These are phyloP conservation scores for Bicyclus anynana DNA, from an alignment of 1,140 invertebrate genomes.

Conservation along the genomic window DNA sequence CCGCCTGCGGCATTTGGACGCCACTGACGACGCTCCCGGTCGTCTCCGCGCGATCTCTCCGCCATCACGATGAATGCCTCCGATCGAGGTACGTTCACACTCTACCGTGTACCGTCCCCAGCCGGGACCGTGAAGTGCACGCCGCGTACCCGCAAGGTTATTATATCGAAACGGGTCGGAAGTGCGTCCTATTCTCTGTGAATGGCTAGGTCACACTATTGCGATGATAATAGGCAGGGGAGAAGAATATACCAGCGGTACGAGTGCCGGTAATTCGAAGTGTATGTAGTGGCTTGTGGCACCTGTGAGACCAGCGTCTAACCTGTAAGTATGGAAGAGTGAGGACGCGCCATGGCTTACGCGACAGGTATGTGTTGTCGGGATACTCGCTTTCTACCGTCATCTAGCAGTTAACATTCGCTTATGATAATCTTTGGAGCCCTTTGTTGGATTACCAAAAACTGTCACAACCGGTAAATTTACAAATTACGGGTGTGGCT, in stretches of 20 bases:
- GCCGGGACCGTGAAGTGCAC: slow-evolving; percentile 30
- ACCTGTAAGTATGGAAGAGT: slow-evolving; percentile 54
- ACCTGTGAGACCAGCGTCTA: slow-evolving; percentile 9
- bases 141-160: slow-evolving; percentile 42
- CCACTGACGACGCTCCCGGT: slow-evolving; percentile 63
- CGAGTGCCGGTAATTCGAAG: slow-evolving; percentile 39
- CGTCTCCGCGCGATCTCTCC: slow-evolving; percentile 47
- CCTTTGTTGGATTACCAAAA: neutral
- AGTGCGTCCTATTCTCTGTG: slow-evolving; percentile 53
- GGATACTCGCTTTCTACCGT: neutral
- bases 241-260: slow-evolving; percentile 34
- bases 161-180: slow-evolving; percentile 46
- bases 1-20: slow-evolving; percentile 68
- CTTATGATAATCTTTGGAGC: neutral
- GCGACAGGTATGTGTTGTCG: slow-evolving; percentile 26
- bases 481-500: slow-evolving; percentile 45
- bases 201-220: slow-evolving; percentile 46
- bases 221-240: slow-evolving; percentile 36
- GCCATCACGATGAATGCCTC: slow-evolving; percentile 60
- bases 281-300: slow-evolving; percentile 37
- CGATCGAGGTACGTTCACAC: slow-evolving; percentile 60
- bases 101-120: slow-evolving; percentile 9
- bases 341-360: slow-evolving; percentile 21
- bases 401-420: neutral
- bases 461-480: slow-evolving; percentile 5